Conservation (phyloP, 2,888 invertebrate species). For the Hipparchia semele region DNA sequence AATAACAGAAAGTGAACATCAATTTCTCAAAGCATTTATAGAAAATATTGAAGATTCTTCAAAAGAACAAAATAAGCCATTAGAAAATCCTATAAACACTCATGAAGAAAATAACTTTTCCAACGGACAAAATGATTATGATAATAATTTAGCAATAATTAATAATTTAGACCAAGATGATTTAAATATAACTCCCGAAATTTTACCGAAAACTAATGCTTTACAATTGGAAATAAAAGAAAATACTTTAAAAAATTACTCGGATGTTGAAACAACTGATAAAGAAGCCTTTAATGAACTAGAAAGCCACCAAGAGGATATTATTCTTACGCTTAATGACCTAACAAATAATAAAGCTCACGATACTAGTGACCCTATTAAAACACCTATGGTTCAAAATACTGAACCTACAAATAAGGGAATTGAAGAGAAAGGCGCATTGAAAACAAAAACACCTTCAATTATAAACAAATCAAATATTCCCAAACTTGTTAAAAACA, state of each 20-base stretch:
- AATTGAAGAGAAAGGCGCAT: conserved; percentile 9
- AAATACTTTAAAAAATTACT: background rate
- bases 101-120: conserved; percentile 9
- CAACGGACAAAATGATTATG: background rate
- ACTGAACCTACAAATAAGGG: background rate
- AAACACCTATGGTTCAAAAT: background rate
- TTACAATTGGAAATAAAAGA: conserved; percentile 7
- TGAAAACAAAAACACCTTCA: conserved; percentile 14
- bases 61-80: conserved; percentile 4
- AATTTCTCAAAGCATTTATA: conserved; percentile 52
- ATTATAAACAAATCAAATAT: conserved; percentile 64
- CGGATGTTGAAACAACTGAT: background rate
- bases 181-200: background rate
- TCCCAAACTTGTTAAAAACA: conserved; percentile 67
- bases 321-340: background rate
- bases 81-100: conserved; percentile 5
- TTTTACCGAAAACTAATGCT: background rate
- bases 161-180: conserved; percentile 6
- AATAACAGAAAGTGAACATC: conserved; percentile 51
- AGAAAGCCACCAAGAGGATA: background rate
- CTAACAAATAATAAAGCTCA: background rate
- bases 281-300: background rate
- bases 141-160: conserved; percentile 2
- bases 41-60: conserved; percentile 47
- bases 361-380: background rate